These are phyloP conservation scores for Fringilla coelebs DNA, from an alignment of 2,797 vertebrate species.

Conservation along the genomic window DNA sequence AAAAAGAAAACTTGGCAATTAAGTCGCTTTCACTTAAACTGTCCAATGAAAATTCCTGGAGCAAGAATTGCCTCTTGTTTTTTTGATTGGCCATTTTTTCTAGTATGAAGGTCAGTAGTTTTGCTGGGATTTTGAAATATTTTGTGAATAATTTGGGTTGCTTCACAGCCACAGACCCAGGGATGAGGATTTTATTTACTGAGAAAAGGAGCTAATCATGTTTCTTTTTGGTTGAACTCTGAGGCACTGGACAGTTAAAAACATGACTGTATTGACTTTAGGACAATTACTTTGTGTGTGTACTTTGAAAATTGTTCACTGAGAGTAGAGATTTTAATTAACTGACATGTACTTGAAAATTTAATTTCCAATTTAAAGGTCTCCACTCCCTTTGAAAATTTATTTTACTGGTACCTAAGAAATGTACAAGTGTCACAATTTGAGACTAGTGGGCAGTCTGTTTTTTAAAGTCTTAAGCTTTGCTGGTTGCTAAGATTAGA, in stretches of 20 bases:
- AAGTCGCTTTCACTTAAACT: neutral
- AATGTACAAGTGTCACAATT: neutral
- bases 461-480: neutral
- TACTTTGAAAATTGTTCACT: neutral
- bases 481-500: neutral
- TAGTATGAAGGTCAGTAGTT: neutral
- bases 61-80: neutral
- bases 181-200: neutral
- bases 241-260: neutral
- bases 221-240: neutral
- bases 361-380: neutral
- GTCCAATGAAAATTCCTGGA: neutral
- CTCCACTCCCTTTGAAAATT: neutral
- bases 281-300: accelerated
- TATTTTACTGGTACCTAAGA: neutral
- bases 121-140: neutral
- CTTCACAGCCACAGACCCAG: neutral
- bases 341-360: neutral
- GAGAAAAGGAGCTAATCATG: neutral
- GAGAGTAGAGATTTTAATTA: neutral
- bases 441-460: neutral
- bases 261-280: neutral
- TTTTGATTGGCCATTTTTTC: neutral
- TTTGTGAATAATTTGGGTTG: neutral
- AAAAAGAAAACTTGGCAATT: neutral